A percentile compares a stretch with the other conserved stretches of the same genome.
Conservation (phyloP, 2,888 invertebrate genomes). For the Melanophora roralis region DNA sequence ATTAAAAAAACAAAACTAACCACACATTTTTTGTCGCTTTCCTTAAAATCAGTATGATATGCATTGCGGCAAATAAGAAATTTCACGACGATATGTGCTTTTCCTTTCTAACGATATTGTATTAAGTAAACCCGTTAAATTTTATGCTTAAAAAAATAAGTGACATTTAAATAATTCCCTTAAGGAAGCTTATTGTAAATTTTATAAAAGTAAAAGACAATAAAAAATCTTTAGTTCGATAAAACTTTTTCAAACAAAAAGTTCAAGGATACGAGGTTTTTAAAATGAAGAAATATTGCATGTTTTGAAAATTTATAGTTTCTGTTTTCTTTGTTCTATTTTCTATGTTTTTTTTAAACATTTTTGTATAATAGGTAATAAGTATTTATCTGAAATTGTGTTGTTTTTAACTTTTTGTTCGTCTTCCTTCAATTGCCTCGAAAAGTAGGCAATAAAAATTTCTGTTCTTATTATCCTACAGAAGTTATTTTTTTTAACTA, state of each 20-base stretch:
- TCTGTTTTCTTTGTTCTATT: no score
- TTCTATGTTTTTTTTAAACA: no score
- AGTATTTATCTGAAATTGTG: background rate
- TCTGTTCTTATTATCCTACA: background rate
- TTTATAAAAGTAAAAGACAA: background rate
- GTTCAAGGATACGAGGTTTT: background rate
- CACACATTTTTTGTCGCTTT: no score
- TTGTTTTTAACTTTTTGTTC: background rate
- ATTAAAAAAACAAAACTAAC: no score
- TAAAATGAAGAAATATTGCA: no score
- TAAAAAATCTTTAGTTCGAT: background rate
- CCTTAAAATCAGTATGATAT: no score
- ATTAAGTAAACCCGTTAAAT: no score
- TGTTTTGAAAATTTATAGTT: no score
- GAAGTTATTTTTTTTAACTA: conserved; percentile 1
- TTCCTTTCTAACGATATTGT: no score
- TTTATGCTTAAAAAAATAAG: background rate
- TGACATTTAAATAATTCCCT: background rate
- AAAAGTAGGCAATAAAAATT: conserved; percentile 9
- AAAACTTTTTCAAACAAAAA: background rate
- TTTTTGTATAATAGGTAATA: no score
- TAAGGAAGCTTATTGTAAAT: background rate
- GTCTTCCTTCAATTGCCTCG: background rate
- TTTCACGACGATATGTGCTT: no score
- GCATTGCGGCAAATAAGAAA: no score